These are phyloP conservation scores for Podarcis siculus DNA, from an alignment of 2,797 vertebrate species.

Conservation along the genomic window DNA sequence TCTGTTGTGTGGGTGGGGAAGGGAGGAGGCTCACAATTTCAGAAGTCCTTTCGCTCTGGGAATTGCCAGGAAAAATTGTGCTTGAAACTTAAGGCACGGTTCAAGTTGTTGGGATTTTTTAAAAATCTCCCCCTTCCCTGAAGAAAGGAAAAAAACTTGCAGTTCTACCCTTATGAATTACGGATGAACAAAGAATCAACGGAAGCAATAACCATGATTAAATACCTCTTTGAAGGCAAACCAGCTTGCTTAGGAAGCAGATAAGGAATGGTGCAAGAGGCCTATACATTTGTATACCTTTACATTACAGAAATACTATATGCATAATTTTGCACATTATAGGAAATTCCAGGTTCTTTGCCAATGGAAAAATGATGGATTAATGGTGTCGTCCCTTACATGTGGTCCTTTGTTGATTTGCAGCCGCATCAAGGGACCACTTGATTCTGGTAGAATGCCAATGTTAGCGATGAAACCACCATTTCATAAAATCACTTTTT, in stretches of 20 bases:
- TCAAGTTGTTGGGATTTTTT: background rate
- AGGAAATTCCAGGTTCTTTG: accelerated
- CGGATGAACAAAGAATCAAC: background rate
- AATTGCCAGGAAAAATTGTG: background rate
- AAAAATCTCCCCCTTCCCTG: background rate
- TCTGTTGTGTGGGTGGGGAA: constrained; percentile 38
- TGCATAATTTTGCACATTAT: no score
- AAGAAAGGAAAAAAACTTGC: background rate
- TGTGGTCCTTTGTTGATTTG: accelerated
- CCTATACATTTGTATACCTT: background rate
- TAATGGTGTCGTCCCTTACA: background rate
- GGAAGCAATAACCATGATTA: background rate
- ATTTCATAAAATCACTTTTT: accelerated
- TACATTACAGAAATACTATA: background rate
- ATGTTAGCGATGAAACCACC: accelerated
- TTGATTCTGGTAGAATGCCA: background rate
- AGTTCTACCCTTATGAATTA: background rate
- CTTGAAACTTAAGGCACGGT: constrained; percentile 4
- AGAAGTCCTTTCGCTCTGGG: constrained; percentile 23
- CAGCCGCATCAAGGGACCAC: background rate
- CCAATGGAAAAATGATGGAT: accelerated
- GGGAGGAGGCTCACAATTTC: background rate
- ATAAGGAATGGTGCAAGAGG: background rate
- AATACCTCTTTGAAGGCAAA: constrained; percentile 7
- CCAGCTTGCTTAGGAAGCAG: background rate